Conservation (phyloP, 2,797 vertebrate genomes). For the Gallirallus australis region DNA sequence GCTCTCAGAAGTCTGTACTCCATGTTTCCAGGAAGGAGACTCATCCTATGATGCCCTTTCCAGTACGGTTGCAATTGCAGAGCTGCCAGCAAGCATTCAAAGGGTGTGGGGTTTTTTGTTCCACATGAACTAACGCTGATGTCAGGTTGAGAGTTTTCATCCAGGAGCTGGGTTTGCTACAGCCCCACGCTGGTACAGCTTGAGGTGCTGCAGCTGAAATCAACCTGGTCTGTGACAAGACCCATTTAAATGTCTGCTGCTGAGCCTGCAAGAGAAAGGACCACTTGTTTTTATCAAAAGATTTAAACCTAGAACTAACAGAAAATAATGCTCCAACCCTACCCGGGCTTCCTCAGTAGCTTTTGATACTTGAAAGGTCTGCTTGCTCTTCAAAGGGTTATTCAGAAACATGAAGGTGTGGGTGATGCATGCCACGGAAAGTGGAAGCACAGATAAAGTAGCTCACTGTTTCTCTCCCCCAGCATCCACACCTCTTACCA, state of each 20-base stretch:
- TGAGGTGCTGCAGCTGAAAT: neutral
- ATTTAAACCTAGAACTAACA: neutral
- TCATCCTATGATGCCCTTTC: slow-evolving; percentile 41
- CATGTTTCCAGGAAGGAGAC: slow-evolving; percentile 58
- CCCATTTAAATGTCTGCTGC: neutral
- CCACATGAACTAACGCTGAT: neutral
- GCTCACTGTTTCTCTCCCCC: neutral
- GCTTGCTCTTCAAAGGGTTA: slow-evolving; percentile 6
- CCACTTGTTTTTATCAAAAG: neutral
- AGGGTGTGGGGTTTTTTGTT: neutral
- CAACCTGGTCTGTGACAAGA: neutral
- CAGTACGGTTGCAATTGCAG: neutral
- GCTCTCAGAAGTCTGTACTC: slow-evolving; percentile 6
- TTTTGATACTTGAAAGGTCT: slow-evolving; percentile 3
- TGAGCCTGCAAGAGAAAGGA: neutral
- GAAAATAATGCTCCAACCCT: neutral
- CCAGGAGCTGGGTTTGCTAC: neutral
- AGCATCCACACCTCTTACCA: slow-evolving; percentile 8
- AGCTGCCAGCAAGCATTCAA: neutral
- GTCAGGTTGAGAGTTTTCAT: neutral
- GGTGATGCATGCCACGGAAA: neutral
- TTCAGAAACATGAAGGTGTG: neutral
- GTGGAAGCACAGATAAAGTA: neutral
- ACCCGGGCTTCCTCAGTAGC: neutral
- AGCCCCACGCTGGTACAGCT: neutral